A percentile compares a stretch with the other conserved stretches of the same genome.
Conservation (phyloP, 2,888 invertebrate genomes). For the Celastrina argiolus region DNA sequence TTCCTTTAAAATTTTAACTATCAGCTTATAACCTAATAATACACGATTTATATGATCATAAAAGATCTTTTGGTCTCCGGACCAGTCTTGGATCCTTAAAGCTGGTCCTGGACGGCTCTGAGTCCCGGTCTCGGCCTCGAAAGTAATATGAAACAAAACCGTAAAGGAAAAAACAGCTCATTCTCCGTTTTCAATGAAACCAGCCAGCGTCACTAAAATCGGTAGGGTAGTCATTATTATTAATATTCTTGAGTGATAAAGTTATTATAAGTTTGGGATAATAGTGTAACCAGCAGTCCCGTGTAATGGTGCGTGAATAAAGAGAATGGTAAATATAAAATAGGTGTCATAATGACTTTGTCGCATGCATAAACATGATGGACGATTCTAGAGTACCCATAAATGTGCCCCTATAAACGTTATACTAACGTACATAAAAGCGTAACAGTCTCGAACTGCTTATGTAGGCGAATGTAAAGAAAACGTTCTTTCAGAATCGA, state of each 20-base stretch:
- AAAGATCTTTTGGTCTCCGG: no score
- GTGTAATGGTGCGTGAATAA: conserved; percentile 8
- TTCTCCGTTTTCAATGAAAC: no score
- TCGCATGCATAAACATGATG: not conserved
- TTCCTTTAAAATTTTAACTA: no score
- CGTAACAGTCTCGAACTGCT: not conserved
- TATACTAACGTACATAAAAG: not conserved
- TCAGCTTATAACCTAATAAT: no score
- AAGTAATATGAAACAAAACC: no score
- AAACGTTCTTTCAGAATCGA: not conserved
- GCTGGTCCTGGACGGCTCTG: no score
- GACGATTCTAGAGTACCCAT: not conserved
- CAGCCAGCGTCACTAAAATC: no score
- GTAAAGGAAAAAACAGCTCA: no score
- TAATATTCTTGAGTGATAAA: not conserved
- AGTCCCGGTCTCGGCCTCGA: no score
- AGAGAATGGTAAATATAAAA: not conserved
- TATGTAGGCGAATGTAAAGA: not conserved
- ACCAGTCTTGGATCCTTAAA: no score
- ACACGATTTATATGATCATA: no score
- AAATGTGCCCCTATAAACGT: conserved; percentile 6
- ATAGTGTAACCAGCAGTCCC: not conserved
- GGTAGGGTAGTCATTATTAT: no score
- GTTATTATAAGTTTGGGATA: not conserved
- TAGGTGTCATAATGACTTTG: conserved; percentile 4